These are phyloP conservation scores for Leptatherina wallacei DNA, from an alignment of 2,797 vertebrate species.

Conservation along the genomic window DNA sequence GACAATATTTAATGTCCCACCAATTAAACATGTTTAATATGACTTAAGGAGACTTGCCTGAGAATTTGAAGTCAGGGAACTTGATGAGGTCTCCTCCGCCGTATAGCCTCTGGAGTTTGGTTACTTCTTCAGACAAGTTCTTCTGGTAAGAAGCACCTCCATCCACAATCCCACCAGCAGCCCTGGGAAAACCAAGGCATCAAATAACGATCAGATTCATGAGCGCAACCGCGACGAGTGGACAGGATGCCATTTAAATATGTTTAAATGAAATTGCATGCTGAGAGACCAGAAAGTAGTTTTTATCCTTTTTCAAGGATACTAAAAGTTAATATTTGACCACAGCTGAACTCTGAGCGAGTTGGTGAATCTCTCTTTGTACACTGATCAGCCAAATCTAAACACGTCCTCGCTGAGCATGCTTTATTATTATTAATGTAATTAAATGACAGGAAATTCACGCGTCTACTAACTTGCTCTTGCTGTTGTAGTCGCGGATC, in stretches of 20 bases:
- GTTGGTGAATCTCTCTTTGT: neutral
- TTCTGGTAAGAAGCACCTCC: slow-evolving; percentile 88
- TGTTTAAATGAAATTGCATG: neutral
- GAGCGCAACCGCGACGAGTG: neutral
- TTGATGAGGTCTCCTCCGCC: slow-evolving; percentile 90
- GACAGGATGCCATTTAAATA: neutral
- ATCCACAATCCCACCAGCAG: slow-evolving; percentile 88
- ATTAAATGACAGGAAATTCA: neutral
- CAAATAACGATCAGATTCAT: slow-evolving; percentile 5
- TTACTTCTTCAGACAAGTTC: slow-evolving; percentile 85
- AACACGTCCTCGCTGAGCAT: neutral
- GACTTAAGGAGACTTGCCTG: slow-evolving; percentile 75
- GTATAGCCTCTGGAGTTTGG: slow-evolving; percentile 89
- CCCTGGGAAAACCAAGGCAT: slow-evolving; percentile 71
- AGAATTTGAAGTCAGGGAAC: slow-evolving; percentile 92
- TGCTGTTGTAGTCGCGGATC: slow-evolving; percentile 91
- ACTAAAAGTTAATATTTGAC: slow-evolving; percentile 1
- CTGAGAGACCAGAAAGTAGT: neutral
- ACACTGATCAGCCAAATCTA: neutral
- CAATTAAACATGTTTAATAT: no score
- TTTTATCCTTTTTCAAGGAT: neutral
- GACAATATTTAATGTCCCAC: no score
- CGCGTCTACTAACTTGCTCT: slow-evolving; percentile 88
- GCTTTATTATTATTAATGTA: neutral
- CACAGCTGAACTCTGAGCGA: neutral